Evolutionary conservation across 2,888 invertebrate species (phyloP), one percentile per base, ranked within the genome.

Genomic region (Melanchra persicariae): DNA sequence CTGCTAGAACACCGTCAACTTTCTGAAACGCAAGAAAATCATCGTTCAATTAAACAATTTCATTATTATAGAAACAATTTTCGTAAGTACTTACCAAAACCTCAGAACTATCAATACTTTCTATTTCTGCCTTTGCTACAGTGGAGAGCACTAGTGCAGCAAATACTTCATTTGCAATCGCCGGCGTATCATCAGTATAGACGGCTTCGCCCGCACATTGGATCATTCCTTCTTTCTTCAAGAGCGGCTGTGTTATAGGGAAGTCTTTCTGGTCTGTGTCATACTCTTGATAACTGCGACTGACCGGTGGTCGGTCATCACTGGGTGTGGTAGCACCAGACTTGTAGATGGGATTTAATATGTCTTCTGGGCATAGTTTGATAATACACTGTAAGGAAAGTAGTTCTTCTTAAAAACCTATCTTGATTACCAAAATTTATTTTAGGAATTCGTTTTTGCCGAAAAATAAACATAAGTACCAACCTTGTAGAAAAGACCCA

Each of bases 401-500:
- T 34, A 30, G 6, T 30, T 30, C 30, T 30, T n/a, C n/a, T n/a
- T n/a, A n/a, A n/a, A n/a, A n/a, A n/a, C n/a, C n/a, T n/a, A n/a
- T n/a, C n/a, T n/a, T n/a, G n/a, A n/a, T n/a, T n/a, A n/a, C n/a
- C n/a, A n/a, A n/a, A 30, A 30, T 30, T 30, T 30, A 30, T 30
- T 1, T 30, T n/a, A n/a, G n/a, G n/a, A 6, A 30, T 30, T 30
- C 30, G n/a, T 30, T 3, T 30, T 30, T 30, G 30, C 30, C 30
- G n/a, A n/a, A n/a, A n/a, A n/a, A n/a, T n/a, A n/a, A n/a, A n/a
- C n/a, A n/a, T n/a, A n/a, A 22, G 1, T 8, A 49, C 68, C 81
- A 90, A 97, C 97, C 96, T 97, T 98, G 87, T 97, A 98, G 82
- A 97, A 97, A 12, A 98, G 92, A 60, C 96, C 93, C 55, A 97